Conservation (phyloP, 2,888 invertebrate species). For the Ceraclea dissimilis region DNA sequence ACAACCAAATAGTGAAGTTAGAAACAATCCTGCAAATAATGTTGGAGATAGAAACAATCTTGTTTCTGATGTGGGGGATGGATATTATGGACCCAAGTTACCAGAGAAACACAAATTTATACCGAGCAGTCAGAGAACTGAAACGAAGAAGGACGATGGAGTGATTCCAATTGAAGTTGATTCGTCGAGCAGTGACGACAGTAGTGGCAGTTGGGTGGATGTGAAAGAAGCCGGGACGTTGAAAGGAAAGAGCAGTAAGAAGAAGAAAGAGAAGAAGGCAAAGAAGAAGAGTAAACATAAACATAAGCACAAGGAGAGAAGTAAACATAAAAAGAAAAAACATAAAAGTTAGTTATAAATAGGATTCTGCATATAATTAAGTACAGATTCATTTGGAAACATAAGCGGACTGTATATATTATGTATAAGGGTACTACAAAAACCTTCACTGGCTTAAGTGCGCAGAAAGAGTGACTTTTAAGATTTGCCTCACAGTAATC, state of each 20-base stretch:
- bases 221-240: constrained; percentile 28
- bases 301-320: constrained; percentile 16
- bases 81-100: constrained; percentile 53
- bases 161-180: constrained; percentile 10
- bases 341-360: not conserved
- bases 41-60: constrained; percentile 9
- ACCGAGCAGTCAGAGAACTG: constrained; percentile 24
- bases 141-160: constrained; percentile 4
- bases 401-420: too few relatives aligned
- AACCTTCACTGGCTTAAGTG: too few relatives aligned
- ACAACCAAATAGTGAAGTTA: not conserved
- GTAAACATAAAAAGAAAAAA: not conserved
- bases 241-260: constrained; percentile 32
- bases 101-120: constrained; percentile 37
- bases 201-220: constrained; percentile 48
- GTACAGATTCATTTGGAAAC: too few relatives aligned
- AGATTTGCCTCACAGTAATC: too few relatives aligned
- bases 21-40: not conserved
- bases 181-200: constrained; percentile 28
- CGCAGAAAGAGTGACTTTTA: too few relatives aligned
- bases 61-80: constrained; percentile 26
- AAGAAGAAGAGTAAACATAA: constrained; percentile 20
- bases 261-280: constrained; percentile 38
- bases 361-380: too few relatives aligned
- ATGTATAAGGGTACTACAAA: too few relatives aligned